phyloP scores from a whole-genome alignment of 1,140 invertebrate genomes.

The Panagrolaimus sp. region DNA sequence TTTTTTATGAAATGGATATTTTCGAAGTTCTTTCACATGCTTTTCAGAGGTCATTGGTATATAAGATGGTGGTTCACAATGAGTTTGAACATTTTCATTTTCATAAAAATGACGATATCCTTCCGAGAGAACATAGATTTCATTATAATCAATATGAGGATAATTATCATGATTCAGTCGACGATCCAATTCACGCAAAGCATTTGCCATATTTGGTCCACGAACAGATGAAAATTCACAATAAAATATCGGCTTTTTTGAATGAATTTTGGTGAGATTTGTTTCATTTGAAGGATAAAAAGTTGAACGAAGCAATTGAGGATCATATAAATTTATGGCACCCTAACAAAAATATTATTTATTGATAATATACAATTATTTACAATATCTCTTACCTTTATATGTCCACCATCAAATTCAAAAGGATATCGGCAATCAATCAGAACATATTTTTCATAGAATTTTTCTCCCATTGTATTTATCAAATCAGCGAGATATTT shows the following conservation, averaged over 20 bases:
- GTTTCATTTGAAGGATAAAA: not conserved
- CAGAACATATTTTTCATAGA: constrained; percentile 54
- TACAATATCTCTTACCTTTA: constrained; percentile 63
- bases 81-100: not conserved
- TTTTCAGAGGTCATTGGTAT: not conserved
- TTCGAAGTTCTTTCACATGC: not conserved
- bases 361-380: no score
- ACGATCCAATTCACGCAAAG: not conserved
- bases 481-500: constrained; percentile 31
- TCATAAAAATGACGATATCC: not conserved
- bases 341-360: no score
- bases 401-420: constrained; percentile 92
- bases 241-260: not conserved
- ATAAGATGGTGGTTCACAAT: not conserved
- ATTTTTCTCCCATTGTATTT: constrained; percentile 28
- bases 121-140: not conserved
- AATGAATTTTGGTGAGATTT: not conserved
- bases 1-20: not conserved
- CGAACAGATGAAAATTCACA: not conserved
- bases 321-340: not conserved
- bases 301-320: not conserved
- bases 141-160: not conserved
- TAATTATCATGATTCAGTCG: not conserved
- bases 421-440: constrained; percentile 79
- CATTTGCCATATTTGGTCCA: constrained; percentile 6